phyloP scores from a whole-genome alignment of 2,797 vertebrate genomes.

The Erpetoichthys calabaricus region DNA sequence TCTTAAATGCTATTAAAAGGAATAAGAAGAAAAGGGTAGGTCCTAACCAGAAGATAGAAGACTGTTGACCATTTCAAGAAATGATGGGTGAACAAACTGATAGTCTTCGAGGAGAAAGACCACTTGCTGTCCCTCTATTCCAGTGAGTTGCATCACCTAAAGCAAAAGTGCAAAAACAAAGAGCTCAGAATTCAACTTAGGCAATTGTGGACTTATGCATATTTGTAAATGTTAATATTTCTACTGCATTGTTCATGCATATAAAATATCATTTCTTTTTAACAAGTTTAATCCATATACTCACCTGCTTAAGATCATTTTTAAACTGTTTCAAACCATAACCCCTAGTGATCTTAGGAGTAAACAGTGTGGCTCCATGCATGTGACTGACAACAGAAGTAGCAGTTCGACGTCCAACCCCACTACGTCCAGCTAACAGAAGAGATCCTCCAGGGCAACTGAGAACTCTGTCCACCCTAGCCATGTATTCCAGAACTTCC shows the following conservation, averaged over 20 bases:
- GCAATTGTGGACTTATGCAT: too few relatives aligned
- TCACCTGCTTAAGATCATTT: constrained; percentile 80
- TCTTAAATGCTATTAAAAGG: too few relatives aligned
- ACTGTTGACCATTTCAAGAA: constrained; percentile 95
- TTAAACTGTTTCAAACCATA: constrained; percentile 85
- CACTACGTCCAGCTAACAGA: constrained; percentile 79
- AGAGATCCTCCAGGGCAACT: constrained; percentile 82
- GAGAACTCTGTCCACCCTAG: constrained; percentile 76
- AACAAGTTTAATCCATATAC: constrained; percentile 16
- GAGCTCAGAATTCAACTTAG: too few relatives aligned
- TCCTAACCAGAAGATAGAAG: constrained; percentile 78
- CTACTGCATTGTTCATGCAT: too few relatives aligned
- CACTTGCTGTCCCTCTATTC: constrained; percentile 79
- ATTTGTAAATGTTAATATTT: too few relatives aligned
- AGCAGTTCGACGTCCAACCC: constrained; percentile 78
- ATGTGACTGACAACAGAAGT: constrained; percentile 81
- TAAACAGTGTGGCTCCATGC: constrained; percentile 71
- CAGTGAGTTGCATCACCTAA: constrained; percentile 82
- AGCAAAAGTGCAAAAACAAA: constrained; percentile 5
- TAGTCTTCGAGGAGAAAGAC: constrained; percentile 84
- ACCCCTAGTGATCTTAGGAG: constrained; percentile 75
- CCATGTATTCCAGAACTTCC: constrained; percentile 79
- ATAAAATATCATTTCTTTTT: too few relatives aligned
- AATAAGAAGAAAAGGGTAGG: neutral
- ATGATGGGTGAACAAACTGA: constrained; percentile 75